Base-by-base conservation (phyloP, 2,797 vertebrate species). In the Karalla daura region DNA sequence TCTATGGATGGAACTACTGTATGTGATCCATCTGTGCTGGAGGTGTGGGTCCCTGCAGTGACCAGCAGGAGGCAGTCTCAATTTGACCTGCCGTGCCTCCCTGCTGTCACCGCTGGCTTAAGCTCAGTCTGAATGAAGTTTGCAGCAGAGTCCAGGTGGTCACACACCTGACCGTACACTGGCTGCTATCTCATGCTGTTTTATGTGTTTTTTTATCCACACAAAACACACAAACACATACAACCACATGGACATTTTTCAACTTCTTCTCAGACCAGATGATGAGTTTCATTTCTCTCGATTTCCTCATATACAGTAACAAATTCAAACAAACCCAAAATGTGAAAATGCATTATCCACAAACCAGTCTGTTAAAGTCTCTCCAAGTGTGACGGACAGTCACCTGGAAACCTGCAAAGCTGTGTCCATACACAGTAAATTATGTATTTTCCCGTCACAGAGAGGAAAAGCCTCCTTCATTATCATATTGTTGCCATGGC, bases 401-500 rank as follows among this genome's bases (percentile, higher is more conserved):
- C 1, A 6, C 11, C 11, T 24, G 10, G 44, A 1, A 17, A 20
- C 32, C 7, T 17, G 4, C 35, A 45, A 14, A 13, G 8, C 21
- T 45, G 5, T 21, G 11, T 28, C n/a, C 28, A 15, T 14, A 23
- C 23, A 24, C 13, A 18, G 32, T 0, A 11, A 6, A 14, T 18
- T 2, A 8, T 59, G 24, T 25, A 2, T 28, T 45, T 43, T 36
- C 45, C 23, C 45, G 45, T 63, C 58, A 59, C 43, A 27, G 21
- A 35, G 52, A 33, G 21, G 9, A 75, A 36, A 74, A 60, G 43
- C 40, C 55, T 76, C 39, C 72, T 77, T 80, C 74, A 88, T 89
- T 89, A 87, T 80, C 84, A 90, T 89, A 89, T 80, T 85, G 90
- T 91, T 90, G 84, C 87, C 84, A 90, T 90, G 85, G 73, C 5